Base-by-base conservation (phyloP, 23 tunicate species). In the Trididemnum nubilum region DNA sequence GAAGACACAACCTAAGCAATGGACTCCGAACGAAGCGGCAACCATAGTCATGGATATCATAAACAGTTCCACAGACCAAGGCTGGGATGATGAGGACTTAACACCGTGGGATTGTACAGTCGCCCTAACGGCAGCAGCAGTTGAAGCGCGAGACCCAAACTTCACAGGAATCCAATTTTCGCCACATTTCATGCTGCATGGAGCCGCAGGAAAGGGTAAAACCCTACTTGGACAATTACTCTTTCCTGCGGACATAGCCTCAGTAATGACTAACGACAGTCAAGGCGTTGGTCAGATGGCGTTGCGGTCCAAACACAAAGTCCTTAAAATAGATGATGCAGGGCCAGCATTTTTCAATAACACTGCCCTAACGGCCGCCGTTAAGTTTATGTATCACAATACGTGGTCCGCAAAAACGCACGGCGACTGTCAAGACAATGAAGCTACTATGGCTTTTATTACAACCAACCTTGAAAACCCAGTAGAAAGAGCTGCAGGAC, bases 311-410 rank as follows among this genome's bases (percentile, higher is more conserved):
- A 28, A 28, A 33, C 81, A 76, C 64, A 49, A 50, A 2, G 81
- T 76, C n/a, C 33, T 76, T 30, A 44, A 76, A 23, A 50, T 76
- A 44, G 81, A 76, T 34, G 81, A 76, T 49, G 65, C 81, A 40
- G 3, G 81, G 2, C 1, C 2, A 4, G 50, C 77, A 1, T 65
- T 65, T 9, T 65, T 26, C 1, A 26, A 65, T 1, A 65, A 65
- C 7, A 37, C 33, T n/a, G 34, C 34, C 7, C 72, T 65, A 65
- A 1, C 34, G 1, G 18, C 33, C 1, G 78, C n/a, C n/a, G n/a
- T n/a, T n/a, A n/a, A n/a, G n/a, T n/a, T n/a, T n/a, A n/a, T n/a
- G n/a, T n/a, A n/a, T n/a, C n/a, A n/a, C n/a, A n/a, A n/a, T n/a
- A n/a, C n/a, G n/a, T n/a, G n/a, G n/a, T n/a, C n/a, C n/a, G n/a